Conservation (phyloP, 2,113 vertebrate species). For the Dolichotis patagonum region DNA sequence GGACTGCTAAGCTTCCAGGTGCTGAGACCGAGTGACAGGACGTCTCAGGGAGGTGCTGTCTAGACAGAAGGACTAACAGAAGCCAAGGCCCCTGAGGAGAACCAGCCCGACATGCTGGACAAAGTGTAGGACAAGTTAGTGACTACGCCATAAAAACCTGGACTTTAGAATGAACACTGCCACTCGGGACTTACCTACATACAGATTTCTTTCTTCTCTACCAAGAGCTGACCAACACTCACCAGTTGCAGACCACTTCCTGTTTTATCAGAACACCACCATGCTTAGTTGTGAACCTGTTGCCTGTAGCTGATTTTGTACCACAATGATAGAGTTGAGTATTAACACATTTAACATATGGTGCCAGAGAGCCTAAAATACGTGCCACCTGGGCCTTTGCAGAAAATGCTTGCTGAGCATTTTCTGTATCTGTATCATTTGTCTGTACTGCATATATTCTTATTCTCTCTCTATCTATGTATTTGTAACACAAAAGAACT, state of each 20-base stretch:
- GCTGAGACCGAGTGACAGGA: neutral
- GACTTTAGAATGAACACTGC: too few relatives aligned
- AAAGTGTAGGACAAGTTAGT: neutral
- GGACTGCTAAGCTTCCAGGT: rapidly evolving
- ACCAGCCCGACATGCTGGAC: neutral
- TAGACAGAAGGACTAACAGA: neutral
- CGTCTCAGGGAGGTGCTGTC: neutral
- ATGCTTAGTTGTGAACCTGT: neutral
- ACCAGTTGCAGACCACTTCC: neutral
- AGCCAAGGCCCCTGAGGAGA: neutral
- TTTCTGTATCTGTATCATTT: neutral
- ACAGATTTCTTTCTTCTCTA: neutral
- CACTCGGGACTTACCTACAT: too few relatives aligned
- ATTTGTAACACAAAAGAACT: neutral
- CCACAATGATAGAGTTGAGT: neutral
- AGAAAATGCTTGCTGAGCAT: neutral
- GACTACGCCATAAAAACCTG: neutral
- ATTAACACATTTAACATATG: neutral
- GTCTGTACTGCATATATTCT: neutral
- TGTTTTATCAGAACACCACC: neutral
- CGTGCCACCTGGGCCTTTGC: neutral
- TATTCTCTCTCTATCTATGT: neutral
- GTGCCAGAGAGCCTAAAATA: neutral
- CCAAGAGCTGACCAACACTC: neutral
- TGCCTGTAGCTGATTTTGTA: neutral